phyloP scores from a whole-genome alignment of 2,888 invertebrate genomes.

The Nomada lathburiana region DNA sequence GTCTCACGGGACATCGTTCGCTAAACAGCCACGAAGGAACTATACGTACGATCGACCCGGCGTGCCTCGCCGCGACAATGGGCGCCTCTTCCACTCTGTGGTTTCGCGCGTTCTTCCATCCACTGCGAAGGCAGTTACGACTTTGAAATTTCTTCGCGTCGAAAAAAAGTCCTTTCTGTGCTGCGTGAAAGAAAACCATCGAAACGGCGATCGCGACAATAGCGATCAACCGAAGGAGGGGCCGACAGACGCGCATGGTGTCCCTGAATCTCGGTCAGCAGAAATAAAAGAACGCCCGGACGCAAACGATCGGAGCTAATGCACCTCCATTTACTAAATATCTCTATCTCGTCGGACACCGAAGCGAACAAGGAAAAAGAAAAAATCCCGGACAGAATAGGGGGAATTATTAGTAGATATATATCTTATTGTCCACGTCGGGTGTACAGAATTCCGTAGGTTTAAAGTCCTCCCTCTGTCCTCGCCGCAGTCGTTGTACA shows the following conservation, averaged over 20 bases:
- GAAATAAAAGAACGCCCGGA: neutral
- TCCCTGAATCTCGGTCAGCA: neutral
- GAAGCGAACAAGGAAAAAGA: neutral
- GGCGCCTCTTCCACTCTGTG: neutral
- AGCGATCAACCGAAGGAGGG: neutral
- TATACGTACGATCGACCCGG: neutral
- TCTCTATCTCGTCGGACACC: slow-evolving; percentile 44
- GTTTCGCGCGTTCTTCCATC: neutral
- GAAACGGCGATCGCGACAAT: neutral
- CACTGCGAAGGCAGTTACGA: slow-evolving; percentile 3
- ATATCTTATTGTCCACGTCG: slow-evolving; percentile 73
- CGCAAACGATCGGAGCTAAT: slow-evolving; percentile 28
- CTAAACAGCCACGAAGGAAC: slow-evolving; percentile 7
- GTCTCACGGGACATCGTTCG: slow-evolving; percentile 7
- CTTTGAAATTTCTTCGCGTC: neutral
- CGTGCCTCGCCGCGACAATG: neutral
- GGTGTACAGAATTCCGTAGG: slow-evolving; percentile 60
- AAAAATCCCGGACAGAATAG: neutral
- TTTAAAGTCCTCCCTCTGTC: slow-evolving; percentile 40
- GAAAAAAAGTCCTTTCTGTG: neutral
- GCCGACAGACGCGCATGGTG: neutral
- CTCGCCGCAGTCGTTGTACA: slow-evolving; percentile 3
- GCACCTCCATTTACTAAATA: slow-evolving; percentile 52
- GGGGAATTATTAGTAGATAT: slow-evolving; percentile 56
- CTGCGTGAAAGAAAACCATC: too few relatives aligned